These are phyloP conservation scores for Psittacus erithacus DNA, from an alignment of 2,113 vertebrate genomes.

Conservation along the genomic window DNA sequence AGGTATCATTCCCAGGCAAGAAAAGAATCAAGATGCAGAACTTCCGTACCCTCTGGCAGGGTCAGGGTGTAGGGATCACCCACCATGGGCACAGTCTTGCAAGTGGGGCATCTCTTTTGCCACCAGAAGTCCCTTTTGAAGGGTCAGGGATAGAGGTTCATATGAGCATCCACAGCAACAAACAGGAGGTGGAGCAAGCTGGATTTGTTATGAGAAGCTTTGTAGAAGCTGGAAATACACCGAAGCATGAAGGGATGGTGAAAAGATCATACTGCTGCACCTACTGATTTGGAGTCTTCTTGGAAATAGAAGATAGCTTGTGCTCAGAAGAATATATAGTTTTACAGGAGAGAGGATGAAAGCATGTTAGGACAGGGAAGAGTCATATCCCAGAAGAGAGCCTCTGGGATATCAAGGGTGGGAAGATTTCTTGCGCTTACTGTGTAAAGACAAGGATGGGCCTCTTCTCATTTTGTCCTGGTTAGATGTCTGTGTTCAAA, in stretches of 20 bases:
- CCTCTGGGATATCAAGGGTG: neutral
- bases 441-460: neutral
- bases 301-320: neutral
- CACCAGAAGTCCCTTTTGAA: neutral
- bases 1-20: neutral
- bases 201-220: neutral
- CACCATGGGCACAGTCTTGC: fast-evolving
- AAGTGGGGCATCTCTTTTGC: neutral
- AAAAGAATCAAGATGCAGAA: neutral
- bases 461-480: neutral
- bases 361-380: neutral
- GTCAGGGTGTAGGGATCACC: neutral
- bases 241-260: neutral
- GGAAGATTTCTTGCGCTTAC: neutral
- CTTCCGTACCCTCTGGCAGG: neutral
- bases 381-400: neutral
- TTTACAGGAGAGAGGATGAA: neutral
- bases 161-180: neutral
- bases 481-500: neutral
- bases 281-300: neutral
- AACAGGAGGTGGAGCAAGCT: neutral
- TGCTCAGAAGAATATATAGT: neutral
- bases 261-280: neutral
- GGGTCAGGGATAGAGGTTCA: neutral
- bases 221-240: neutral